phyloP scores from a whole-genome alignment of 2,797 vertebrate genomes.

The Peromyscus aztecus region DNA sequence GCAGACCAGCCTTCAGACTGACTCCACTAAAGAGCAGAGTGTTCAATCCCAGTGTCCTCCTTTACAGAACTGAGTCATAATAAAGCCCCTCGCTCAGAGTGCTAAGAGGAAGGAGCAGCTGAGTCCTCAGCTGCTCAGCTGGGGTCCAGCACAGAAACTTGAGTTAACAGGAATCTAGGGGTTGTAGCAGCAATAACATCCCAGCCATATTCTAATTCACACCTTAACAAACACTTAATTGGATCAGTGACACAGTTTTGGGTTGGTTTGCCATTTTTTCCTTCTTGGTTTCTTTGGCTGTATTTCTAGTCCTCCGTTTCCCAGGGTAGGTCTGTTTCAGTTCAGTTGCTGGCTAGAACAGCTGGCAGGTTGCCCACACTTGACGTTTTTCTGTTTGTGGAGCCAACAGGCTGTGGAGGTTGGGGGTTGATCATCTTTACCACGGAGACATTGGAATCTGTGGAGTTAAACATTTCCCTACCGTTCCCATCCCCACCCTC shows the following conservation, averaged over 20 bases:
- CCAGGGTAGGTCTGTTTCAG: slow-evolving; percentile 73
- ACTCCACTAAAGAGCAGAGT: slow-evolving; percentile 7
- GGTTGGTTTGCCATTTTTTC: slow-evolving; percentile 57
- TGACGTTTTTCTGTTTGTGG: slow-evolving; percentile 81
- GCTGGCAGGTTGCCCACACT: slow-evolving; percentile 73
- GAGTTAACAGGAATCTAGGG: slow-evolving; percentile 28
- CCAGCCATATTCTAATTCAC: slow-evolving; percentile 46
- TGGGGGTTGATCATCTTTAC: slow-evolving; percentile 77
- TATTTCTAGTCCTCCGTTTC: slow-evolving; percentile 65
- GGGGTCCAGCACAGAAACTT: background rate
- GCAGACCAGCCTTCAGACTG: background rate
- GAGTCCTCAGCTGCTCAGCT: slow-evolving; percentile 42
- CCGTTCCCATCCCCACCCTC: slow-evolving; percentile 81
- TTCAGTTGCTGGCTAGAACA: slow-evolving; percentile 75
- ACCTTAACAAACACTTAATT: background rate
- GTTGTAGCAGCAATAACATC: background rate
- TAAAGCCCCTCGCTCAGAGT: background rate
- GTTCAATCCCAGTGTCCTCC: slow-evolving; percentile 9
- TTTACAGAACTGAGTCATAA: background rate
- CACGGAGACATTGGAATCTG: slow-evolving; percentile 85
- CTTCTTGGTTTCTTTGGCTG: slow-evolving; percentile 73
- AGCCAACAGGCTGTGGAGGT: slow-evolving; percentile 80
- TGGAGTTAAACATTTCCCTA: slow-evolving; percentile 88
- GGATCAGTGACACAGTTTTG: slow-evolving; percentile 15
- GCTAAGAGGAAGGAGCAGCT: background rate